These are phyloP conservation scores for Pachycephus smyrnensis DNA, from an alignment of 2,888 invertebrate genomes.

Conservation along the genomic window DNA sequence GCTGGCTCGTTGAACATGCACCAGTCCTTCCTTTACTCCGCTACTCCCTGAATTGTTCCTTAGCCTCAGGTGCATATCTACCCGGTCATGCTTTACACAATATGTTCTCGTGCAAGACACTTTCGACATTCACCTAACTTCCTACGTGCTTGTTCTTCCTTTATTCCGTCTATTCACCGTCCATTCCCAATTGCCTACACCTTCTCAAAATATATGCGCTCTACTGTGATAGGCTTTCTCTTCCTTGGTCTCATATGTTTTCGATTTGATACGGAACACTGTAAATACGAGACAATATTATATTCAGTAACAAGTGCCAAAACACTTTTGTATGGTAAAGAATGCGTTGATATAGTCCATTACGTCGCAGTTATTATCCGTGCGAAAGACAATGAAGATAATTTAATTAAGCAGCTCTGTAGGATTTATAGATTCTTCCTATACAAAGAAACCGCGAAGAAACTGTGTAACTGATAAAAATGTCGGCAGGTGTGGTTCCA, in stretches of 20 bases:
- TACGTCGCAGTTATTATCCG: no score
- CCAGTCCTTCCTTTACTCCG: constrained; percentile 32
- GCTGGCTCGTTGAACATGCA: constrained; percentile 65
- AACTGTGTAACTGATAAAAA: constrained; percentile 4
- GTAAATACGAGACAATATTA: neutral
- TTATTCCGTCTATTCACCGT: neutral
- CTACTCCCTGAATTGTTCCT: constrained; percentile 10
- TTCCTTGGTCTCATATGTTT: no score
- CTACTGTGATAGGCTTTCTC: no score
- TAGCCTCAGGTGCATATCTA: neutral
- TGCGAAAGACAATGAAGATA: no score
- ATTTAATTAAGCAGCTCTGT: no score
- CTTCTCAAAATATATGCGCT: neutral
- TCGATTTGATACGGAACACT: no score
- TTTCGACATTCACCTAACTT: neutral
- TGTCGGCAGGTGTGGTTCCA: constrained; percentile 88
- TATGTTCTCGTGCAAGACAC: neutral
- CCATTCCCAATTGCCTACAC: neutral
- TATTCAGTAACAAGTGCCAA: neutral
- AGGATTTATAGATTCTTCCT: neutral
- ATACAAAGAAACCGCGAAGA: neutral
- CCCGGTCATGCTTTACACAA: neutral
- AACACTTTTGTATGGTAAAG: neutral
- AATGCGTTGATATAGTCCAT: neutral
- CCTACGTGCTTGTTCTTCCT: neutral